Evolutionary conservation across 1,140 invertebrate genomes (phyloP), one percentile per base, ranked within the genome.

Genomic region (Coelopa frigida): DNA sequence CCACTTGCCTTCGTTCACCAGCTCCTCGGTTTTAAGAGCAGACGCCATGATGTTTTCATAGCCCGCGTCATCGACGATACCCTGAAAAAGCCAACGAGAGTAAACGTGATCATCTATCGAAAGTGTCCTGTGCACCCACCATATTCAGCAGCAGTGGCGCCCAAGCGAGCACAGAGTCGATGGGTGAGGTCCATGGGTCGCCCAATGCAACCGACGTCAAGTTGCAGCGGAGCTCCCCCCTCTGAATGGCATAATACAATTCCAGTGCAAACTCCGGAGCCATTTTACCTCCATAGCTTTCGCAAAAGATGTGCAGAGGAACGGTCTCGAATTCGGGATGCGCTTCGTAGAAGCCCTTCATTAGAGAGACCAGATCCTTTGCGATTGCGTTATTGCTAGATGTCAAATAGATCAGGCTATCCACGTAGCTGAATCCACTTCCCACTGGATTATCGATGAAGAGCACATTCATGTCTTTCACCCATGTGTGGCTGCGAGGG

Each of bases 241-340:
- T 63, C 52, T 78, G 54, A 46, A 87, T 79, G 35, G 81, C 82
- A 81, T 89, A 57, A 48, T 58, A 57, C 17, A 63, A 48, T 44
- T 70, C 59, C 41, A 63, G 46, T 3, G 77, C 84, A 57, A 93
- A 89, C 53, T 88, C 85, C 10, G 84, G 79, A 1, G 87, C 81
- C 85, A 92, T 93, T 73, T 94, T 94, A 1, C 88, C 90, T 20
- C 89, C 89, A 68, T 94, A 94, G 1, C 87, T 91, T 63, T 94
- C 86, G 22, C 81, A 84, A 52, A 85, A 85, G 38, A 94, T 88
- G 54, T 89, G 93, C n/a, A 89, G 74, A 1, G 87, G 83, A 5
- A 82, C 76, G 5, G 66, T 73, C 57, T 80, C 73, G 58, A 89
- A 89, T 54, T 84, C 74, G 0, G 83, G 78, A 53, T 83, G 61